Base-by-base conservation (phyloP, 2,888 invertebrate genomes). In the Micropterix aruncella region DNA sequence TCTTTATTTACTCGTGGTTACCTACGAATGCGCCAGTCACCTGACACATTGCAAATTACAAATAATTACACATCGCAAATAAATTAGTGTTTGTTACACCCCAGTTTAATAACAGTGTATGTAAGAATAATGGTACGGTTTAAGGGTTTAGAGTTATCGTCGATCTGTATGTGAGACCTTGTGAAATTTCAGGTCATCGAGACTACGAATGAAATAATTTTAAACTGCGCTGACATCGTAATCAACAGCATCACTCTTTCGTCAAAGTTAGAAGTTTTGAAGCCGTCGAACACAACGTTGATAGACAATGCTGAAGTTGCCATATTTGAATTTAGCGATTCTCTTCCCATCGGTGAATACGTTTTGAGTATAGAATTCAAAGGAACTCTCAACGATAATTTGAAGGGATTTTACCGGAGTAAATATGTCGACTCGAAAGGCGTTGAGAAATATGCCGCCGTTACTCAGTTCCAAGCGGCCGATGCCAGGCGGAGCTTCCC, bases 321-420 rank as follows among this genome's bases (percentile, higher is more conserved):
- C 2, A 76, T 74, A 2, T 65, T 90, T 48, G 57, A 64, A 19
- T 88, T 90, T 56, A 64, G 71, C 4, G 65, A 79, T 44, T 57
- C 68, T 14, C 59, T 91, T 36, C 63, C 72, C 0, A 58, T 63
- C 14, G 79, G 80, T 18, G 67, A 72, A 1, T 74, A 72, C 44
- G 71, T 65, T 27, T 63, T 94, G 44, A 63, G 65, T 46, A 71
- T 93, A 54, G 73, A 75, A 48, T 95, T 91, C 60, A 77, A 75
- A n/a, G 93, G 93, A 5, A 80, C 81, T 57, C 76, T 95, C 44
- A 91, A 90, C 60, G 90, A 93, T 58, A 89, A 89, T 62, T 88
- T 94, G 87, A 89, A 86, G 62, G 94, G 95, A n/a, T 82, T 94
- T 51, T 95, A 94, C 65, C 79, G 92, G 43, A 91, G 88, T 67